Percentiles rank a stretch among this genome's conserved stretches.
Evolutionary conservation across 2,113 vertebrate species (phyloP).

Genomic region (Acanthochromis polyacanthus): DNA sequence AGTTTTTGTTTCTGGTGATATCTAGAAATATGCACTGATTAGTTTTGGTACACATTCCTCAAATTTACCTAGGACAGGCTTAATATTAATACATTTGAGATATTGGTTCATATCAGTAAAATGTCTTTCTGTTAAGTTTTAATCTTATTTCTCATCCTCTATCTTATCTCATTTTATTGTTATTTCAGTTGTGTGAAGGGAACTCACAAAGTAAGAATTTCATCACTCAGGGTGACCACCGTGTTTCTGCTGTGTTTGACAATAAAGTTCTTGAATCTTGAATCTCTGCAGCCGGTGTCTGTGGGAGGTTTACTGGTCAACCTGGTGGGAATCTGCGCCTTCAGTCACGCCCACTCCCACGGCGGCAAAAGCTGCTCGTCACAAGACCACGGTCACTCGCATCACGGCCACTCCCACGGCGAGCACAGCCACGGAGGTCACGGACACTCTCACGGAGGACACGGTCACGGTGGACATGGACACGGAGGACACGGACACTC

Average conservation of each 20-base stretch:
- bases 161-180: no score
- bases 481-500: constrained; percentile 74
- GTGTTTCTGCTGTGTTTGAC: no score
- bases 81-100: no score
- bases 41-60: no score
- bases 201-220: no score
- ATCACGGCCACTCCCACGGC: constrained; percentile 74
- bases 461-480: constrained; percentile 79
- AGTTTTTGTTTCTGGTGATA: no score
- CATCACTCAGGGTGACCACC: no score
- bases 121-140: not conserved
- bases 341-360: constrained; percentile 94
- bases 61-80: no score
- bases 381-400: constrained; percentile 89
- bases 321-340: constrained; percentile 98
- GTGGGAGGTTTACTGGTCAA: constrained; percentile 96
- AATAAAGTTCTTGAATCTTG: no score
- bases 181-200: no score
- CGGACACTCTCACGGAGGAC: constrained; percentile 88
- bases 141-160: not conserved
- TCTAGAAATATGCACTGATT: no score
- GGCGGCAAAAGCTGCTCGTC: constrained; percentile 87
- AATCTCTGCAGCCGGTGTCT: constrained; percentile 90
- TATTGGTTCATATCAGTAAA: not conserved
- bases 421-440: constrained; percentile 83